phyloP scores from a whole-genome alignment of 2,888 invertebrate species.

The Dasysyrphus albostriatus region DNA sequence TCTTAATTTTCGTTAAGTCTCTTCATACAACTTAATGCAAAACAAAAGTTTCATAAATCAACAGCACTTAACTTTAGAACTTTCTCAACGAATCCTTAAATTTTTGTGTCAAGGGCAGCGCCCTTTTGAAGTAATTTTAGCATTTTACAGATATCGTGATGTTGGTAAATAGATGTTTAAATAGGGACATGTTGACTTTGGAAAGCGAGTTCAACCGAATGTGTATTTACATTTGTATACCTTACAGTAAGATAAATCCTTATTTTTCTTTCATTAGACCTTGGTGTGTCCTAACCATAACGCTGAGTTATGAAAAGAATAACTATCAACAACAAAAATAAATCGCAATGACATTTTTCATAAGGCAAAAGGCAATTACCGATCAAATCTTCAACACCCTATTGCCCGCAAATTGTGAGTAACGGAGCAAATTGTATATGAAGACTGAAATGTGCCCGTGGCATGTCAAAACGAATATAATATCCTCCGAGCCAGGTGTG shows the following conservation, averaged over 20 bases:
- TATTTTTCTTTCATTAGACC: background rate
- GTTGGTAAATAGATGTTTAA: no score
- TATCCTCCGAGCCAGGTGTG: slow-evolving; percentile 61
- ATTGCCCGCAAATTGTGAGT: slow-evolving; percentile 48
- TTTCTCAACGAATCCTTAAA: background rate
- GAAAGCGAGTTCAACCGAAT: background rate
- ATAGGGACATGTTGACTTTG: background rate
- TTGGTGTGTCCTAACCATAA: background rate
- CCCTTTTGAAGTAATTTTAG: background rate
- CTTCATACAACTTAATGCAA: background rate
- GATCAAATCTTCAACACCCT: slow-evolving; percentile 67
- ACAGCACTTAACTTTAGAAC: background rate
- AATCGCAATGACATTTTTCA: slow-evolving; percentile 7
- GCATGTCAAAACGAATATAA: slow-evolving; percentile 71
- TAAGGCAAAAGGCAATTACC: slow-evolving; percentile 34
- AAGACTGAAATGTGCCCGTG: slow-evolving; percentile 67
- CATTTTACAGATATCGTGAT: background rate
- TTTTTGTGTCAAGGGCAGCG: slow-evolving; percentile 1
- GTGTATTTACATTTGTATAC: no score
- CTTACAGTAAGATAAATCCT: background rate
- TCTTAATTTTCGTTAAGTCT: background rate
- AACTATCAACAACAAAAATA: background rate
- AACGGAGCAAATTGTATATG: slow-evolving; percentile 53
- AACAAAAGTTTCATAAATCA: background rate
- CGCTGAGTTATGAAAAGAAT: slow-evolving; percentile 8